Percentiles rank a stretch among this genome's conserved stretches.
phyloP scores from a whole-genome alignment of 2,113 vertebrate species.

The Bucco capensis region DNA sequence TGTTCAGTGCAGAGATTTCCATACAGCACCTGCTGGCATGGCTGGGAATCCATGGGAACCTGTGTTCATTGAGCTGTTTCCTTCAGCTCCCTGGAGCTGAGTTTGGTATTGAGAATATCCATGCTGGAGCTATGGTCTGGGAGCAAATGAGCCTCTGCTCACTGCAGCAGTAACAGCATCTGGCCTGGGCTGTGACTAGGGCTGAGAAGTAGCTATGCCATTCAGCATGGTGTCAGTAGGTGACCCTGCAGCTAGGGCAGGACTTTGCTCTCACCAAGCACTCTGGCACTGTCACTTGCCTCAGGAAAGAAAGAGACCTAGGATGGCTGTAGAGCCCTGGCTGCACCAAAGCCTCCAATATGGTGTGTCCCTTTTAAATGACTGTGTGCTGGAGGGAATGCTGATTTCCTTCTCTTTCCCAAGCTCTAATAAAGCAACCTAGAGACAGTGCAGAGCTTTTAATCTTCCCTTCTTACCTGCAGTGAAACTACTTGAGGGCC shows the following conservation, averaged over 20 bases:
- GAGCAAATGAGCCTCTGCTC: background rate
- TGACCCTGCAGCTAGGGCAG: background rate
- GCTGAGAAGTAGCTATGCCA: background rate
- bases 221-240: background rate
- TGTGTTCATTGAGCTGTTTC: background rate
- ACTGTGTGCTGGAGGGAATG: background rate
- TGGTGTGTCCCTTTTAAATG: background rate
- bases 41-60: background rate
- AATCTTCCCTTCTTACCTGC: background rate
- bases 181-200: background rate
- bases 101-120: background rate
- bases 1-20: background rate
- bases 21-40: background rate
- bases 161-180: background rate
- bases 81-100: background rate
- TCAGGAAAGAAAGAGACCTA: background rate
- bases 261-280: background rate
- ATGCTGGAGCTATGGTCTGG: background rate
- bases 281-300: background rate
- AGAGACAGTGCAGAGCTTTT: background rate
- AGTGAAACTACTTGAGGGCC: background rate
- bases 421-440: background rate
- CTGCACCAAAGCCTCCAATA: background rate
- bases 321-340: background rate
- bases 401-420: background rate